Base-by-base conservation (phyloP, 2,888 invertebrate genomes). In the Pachydiplax longipennis region DNA sequence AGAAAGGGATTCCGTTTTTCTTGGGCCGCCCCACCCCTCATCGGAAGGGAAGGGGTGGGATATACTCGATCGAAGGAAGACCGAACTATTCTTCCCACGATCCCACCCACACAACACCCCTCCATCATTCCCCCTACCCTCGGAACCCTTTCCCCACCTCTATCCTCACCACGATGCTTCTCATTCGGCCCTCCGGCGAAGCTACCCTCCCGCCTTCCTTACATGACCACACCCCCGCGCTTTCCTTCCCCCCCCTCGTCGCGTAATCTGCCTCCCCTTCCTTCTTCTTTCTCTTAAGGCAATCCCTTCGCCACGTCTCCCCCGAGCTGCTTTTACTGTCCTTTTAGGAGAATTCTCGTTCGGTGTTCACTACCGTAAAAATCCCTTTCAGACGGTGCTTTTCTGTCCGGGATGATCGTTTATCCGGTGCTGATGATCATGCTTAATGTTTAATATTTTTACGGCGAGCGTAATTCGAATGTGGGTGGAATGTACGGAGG, bases 61-160 rank as follows among this genome's bases (percentile, higher is more conserved):
- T 37, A 37, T 37, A 87, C 53, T 87, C 87, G 87, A 87, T 87
- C 87, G 61, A 73, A 81, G 40, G 35, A 31, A 35, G 4, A 80
- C 37, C 81, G 81, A 44, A 53, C 83, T 58, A 58, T 87, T 87
- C 87, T 87, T 87, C 87, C 87, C 87, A 87, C 87, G 87, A 65
- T 87, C 25, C 87, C 87, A 87, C 87, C 87, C 87, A 87, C 87
- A 87, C 87, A 65, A 87, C 65, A 58, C 65, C 87, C 65, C 61
- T 61, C 37, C 87, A 22, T 61, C 65, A 37, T n/a, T 25, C 13
- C 87, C 37, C n/a, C 87, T 58, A 2, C 87, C 73, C 87, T 2
- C 48, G 44, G n/a, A 25, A 10, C 61, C n/a, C 37, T 61, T 35
- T 31, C 37, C 35, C 35, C 13, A n/a, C 81, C 81, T 15, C 22